A percentile compares a stretch with the other conserved stretches of the same genome.
Evolutionary conservation across 2,888 invertebrate species (phyloP).

Genomic region (Aethes cnicana): DNA sequence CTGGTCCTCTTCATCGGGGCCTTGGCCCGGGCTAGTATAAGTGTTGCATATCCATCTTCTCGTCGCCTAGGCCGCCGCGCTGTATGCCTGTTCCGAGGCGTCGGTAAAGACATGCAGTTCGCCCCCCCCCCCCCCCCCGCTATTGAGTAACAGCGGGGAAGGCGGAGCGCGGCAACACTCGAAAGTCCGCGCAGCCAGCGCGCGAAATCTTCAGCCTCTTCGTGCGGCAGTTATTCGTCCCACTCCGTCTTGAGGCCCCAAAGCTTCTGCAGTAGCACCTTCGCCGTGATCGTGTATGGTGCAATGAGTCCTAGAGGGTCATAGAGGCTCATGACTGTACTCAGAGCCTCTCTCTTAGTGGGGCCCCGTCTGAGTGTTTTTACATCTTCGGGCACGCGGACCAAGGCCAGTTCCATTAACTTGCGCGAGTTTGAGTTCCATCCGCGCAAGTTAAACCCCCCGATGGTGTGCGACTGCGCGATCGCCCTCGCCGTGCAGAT

Average conservation of each 20-base stretch:
- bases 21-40: too few relatives aligned
- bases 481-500: neutral
- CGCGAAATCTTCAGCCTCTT: neutral
- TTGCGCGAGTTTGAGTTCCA: neutral
- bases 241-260: neutral
- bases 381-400: neutral
- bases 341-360: neutral
- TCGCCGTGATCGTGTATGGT: neutral
- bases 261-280: neutral
- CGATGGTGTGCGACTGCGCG: neutral
- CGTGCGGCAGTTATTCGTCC: neutral
- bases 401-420: neutral
- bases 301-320: neutral
- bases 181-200: neutral
- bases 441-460: neutral
- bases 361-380: neutral
- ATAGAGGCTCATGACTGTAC: neutral
- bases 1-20: too few relatives aligned
- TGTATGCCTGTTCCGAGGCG: conserved; percentile 36
- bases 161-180: conserved; percentile 3
- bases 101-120: conserved; percentile 37
- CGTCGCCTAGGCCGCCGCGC: conserved; percentile 35
- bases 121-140: neutral
- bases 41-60: too few relatives aligned
- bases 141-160: conserved; percentile 25